Conservation (phyloP, 35 echinoderm and acorn worm species). For the Strongylocentrotus purpuratus region DNA sequence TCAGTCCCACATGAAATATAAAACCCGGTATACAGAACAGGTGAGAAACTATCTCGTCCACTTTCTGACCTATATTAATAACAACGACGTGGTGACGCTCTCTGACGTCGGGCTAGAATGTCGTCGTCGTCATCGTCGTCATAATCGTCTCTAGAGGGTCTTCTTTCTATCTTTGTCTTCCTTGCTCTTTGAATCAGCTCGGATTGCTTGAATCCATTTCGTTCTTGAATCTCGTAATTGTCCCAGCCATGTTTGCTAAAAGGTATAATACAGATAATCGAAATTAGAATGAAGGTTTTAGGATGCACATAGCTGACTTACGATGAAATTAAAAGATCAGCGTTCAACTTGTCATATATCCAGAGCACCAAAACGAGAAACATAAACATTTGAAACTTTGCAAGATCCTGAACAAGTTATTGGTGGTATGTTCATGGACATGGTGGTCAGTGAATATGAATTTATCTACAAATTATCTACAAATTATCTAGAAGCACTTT, state of each 20-base stretch:
- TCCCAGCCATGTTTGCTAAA: constrained; percentile 57
- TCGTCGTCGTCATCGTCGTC: neutral
- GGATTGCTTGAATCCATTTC: constrained; percentile 60
- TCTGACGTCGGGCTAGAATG: neutral
- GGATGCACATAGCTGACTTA: neutral
- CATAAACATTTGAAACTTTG: neutral
- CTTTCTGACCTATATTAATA: too few species aligned
- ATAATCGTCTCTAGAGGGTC: neutral
- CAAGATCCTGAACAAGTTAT: neutral
- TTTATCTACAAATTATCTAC: too few species aligned
- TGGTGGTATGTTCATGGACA: too few species aligned
- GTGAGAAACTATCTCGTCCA: too few species aligned
- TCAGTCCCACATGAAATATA: too few species aligned
- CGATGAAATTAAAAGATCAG: neutral
- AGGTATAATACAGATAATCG: neutral
- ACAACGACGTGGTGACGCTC: too few species aligned
- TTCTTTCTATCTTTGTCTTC: constrained; percentile 56
- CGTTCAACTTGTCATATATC: neutral
- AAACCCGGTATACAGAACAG: too few species aligned
- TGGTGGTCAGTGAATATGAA: too few species aligned
- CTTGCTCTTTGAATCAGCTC: constrained; percentile 46
- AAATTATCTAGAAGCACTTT: too few species aligned
- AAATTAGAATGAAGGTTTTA: neutral
- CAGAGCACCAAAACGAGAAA: neutral
- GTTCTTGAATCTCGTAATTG: constrained; percentile 56